A percentile compares a stretch with the other conserved stretches of the same genome.
phyloP scores from a whole-genome alignment of 2,888 invertebrate genomes.

The Scaptomyza caliginosa region DNA sequence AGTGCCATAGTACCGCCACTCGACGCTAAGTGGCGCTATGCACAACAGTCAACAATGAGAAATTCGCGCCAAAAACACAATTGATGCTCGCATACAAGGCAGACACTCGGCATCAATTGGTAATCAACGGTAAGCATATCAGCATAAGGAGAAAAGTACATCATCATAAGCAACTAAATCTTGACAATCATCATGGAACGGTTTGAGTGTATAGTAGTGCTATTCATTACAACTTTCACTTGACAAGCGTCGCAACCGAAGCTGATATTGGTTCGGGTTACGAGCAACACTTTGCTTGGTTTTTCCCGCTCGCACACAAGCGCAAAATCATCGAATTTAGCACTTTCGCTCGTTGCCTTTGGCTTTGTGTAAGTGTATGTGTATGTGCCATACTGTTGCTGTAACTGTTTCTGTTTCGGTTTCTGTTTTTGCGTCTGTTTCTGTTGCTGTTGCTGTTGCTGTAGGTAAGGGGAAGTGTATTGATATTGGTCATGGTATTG shows the following conservation, averaged over 20 bases:
- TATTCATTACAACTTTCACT: slow-evolving; percentile 22
- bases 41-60: slow-evolving; percentile 12
- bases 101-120: slow-evolving; percentile 4
- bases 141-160: background rate
- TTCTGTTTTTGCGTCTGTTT: slow-evolving; percentile 12
- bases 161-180: background rate
- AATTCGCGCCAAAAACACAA: slow-evolving; percentile 47
- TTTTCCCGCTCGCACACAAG: slow-evolving; percentile 57
- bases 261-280: slow-evolving; percentile 16
- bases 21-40: slow-evolving; percentile 60
- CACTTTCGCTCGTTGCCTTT: slow-evolving; percentile 58
- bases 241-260: slow-evolving; percentile 8
- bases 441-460: slow-evolving; percentile 24
- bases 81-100: background rate
- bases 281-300: slow-evolving; percentile 43
- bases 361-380: slow-evolving; percentile 28
- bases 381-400: slow-evolving; percentile 29
- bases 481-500: slow-evolving; percentile 12
- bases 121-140: background rate
- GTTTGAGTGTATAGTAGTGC: background rate
- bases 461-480: background rate
- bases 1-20: slow-evolving; percentile 49
- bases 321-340: slow-evolving; percentile 22
- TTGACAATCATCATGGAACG: background rate
- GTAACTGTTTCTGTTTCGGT: slow-evolving; percentile 9